Percentiles rank a stretch among this genome's conserved stretches.
Conservation (phyloP, 2,113 vertebrate genomes). For the Pomatostomus ruficeps region DNA sequence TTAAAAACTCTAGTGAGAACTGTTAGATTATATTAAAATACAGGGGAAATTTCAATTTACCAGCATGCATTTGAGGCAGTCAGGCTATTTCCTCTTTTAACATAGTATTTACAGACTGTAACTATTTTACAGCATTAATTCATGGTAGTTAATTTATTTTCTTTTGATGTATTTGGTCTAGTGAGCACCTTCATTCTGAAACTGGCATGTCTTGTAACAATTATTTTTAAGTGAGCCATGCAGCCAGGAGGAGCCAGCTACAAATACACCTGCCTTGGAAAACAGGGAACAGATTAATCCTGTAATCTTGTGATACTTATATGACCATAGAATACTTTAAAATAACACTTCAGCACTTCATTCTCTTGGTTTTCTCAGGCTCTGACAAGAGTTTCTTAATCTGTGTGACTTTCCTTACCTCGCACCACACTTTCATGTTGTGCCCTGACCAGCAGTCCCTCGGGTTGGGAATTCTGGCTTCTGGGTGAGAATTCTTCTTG, state of each 20-base stretch:
- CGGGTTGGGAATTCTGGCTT: slow-evolving; percentile 80
- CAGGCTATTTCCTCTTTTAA: background rate
- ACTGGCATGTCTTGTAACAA: background rate
- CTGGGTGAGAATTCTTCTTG: slow-evolving; percentile 88
- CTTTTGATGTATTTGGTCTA: background rate
- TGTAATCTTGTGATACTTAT: background rate
- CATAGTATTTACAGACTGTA: background rate
- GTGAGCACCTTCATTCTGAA: background rate
- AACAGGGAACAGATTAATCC: background rate
- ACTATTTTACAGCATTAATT: background rate
- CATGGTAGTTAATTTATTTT: background rate
- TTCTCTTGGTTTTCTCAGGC: background rate
- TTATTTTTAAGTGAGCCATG: background rate
- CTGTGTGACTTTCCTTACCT: slow-evolving; percentile 67
- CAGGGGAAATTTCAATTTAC: background rate
- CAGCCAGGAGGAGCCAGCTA: background rate
- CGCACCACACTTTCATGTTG: slow-evolving; percentile 87
- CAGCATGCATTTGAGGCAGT: background rate
- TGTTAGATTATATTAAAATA: background rate
- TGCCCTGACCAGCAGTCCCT: slow-evolving; percentile 83
- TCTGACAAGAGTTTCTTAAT: background rate
- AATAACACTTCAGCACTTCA: background rate
- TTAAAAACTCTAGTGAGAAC: background rate
- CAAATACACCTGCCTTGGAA: background rate
- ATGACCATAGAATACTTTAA: background rate